Percentiles rank a stretch among this genome's conserved stretches.
Conservation (phyloP, 1,140 invertebrate genomes). For the Caenorhabditis elegans region DNA sequence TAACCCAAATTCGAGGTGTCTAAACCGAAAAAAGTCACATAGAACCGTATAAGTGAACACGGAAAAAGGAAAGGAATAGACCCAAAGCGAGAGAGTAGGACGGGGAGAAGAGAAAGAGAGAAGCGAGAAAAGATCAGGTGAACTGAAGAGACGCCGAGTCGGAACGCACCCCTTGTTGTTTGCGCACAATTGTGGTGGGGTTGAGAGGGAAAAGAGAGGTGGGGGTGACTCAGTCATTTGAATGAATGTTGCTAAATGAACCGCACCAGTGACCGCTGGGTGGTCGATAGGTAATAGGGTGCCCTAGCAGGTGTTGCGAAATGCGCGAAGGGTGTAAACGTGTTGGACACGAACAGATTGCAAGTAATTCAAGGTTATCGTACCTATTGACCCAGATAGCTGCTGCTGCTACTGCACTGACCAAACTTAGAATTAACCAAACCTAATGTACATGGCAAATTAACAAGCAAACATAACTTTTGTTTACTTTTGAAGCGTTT, state of each 20-base stretch:
- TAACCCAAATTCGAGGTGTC: not conserved
- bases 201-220: not conserved
- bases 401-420: too few relatives aligned
- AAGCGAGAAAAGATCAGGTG: not conserved
- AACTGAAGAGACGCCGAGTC: not conserved
- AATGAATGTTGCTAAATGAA: conserved; percentile 12
- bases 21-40: not conserved
- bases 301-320: not conserved
- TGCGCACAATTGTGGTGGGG: not conserved
- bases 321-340: not conserved
- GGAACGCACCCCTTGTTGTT: not conserved
- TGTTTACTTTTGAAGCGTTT: too few relatives aligned
- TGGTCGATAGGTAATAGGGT: not conserved
- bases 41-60: not conserved
- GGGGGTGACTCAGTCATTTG: not conserved
- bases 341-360: not conserved
- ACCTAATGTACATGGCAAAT: too few relatives aligned
- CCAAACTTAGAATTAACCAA: too few relatives aligned
- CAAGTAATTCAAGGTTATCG: too few relatives aligned
- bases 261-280: not conserved
- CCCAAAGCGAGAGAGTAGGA: not conserved
- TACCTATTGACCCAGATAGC: too few relatives aligned
- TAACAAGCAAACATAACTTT: too few relatives aligned
- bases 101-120: not conserved
- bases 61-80: not conserved